Conservation (phyloP, 2,888 invertebrate species). For the Carterocephalus palaemon region DNA sequence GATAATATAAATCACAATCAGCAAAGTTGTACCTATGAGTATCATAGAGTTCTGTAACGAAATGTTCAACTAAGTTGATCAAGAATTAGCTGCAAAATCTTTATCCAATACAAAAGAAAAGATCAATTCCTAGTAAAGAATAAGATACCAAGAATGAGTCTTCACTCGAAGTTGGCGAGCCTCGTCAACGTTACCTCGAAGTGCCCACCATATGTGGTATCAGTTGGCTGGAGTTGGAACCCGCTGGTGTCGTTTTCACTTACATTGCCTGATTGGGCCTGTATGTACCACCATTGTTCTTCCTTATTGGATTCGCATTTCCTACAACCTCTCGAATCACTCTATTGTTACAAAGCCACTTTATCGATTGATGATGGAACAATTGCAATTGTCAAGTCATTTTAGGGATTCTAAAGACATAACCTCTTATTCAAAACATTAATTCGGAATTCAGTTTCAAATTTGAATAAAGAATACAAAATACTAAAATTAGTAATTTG, state of each 20-base stretch:
- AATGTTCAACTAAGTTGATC: no score
- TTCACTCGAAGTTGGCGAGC: constrained; percentile 4
- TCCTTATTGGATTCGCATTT: constrained; percentile 47
- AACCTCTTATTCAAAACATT: no score
- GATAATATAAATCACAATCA: no score
- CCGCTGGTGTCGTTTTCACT: constrained; percentile 52
- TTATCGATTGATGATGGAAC: constrained; percentile 9
- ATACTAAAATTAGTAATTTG: no score
- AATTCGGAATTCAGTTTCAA: no score
- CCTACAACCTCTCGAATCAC: constrained; percentile 38
- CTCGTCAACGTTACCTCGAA: constrained; percentile 5
- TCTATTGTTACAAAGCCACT: constrained; percentile 11
- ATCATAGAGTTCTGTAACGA: no score
- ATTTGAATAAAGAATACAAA: no score
- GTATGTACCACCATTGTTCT: constrained; percentile 58
- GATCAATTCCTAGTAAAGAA: constrained; percentile 1
- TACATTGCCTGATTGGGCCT: constrained; percentile 49
- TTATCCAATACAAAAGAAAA: constrained; percentile 5
- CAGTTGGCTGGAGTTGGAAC: constrained; percentile 43
- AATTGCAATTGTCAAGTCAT: constrained; percentile 16
- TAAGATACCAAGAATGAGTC: neutral
- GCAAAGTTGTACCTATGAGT: no score
- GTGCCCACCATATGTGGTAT: constrained; percentile 38
- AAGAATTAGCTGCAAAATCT: no score
- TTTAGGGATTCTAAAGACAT: no score